These are phyloP conservation scores for Anaspis maculata DNA, from an alignment of 2,888 invertebrate species.

Conservation along the genomic window DNA sequence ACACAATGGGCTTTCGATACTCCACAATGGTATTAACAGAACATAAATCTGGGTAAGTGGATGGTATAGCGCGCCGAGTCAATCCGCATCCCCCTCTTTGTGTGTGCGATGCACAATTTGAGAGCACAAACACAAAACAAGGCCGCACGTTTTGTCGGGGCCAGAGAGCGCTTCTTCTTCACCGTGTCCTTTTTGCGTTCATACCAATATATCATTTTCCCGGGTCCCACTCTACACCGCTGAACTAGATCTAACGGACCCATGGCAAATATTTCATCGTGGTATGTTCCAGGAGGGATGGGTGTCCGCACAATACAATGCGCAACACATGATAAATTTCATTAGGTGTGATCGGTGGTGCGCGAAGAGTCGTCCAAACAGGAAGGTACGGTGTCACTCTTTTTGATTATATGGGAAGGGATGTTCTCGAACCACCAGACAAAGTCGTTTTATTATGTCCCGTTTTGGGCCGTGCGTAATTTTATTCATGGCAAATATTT, in stretches of 20 bases:
- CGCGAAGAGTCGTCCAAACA: conserved; percentile 36
- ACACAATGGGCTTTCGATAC: conserved; percentile 39
- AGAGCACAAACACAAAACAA: conserved; percentile 36
- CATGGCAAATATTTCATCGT: conserved; percentile 23
- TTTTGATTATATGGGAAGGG: conserved; percentile 28
- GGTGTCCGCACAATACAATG: conserved; percentile 27
- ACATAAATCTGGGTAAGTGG: conserved; percentile 41
- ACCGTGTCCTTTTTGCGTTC: no score
- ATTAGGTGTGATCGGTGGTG: conserved; percentile 33
- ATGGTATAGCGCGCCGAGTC: conserved; percentile 26
- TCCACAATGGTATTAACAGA: conserved; percentile 39
- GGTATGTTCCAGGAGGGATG: conserved; percentile 18
- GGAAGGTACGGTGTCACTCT: conserved; percentile 21
- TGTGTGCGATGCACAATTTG: conserved; percentile 34
- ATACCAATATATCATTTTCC: conserved; percentile 32
- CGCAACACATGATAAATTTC: conserved; percentile 40
- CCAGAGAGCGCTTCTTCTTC: no score
- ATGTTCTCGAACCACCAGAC: conserved; percentile 31
- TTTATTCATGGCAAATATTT: conserved; percentile 27
- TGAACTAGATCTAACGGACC: conserved; percentile 36
- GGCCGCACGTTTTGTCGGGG: conserved; percentile 26
- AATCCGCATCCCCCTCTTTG: conserved; percentile 29
- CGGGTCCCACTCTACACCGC: conserved; percentile 26
- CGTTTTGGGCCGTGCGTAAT: conserved; percentile 13
- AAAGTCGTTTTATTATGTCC: conserved; percentile 25